Percentiles rank a stretch among this genome's conserved stretches.
Evolutionary conservation across 2,797 vertebrate genomes (phyloP).

Genomic region (Potorous gilbertii): DNA sequence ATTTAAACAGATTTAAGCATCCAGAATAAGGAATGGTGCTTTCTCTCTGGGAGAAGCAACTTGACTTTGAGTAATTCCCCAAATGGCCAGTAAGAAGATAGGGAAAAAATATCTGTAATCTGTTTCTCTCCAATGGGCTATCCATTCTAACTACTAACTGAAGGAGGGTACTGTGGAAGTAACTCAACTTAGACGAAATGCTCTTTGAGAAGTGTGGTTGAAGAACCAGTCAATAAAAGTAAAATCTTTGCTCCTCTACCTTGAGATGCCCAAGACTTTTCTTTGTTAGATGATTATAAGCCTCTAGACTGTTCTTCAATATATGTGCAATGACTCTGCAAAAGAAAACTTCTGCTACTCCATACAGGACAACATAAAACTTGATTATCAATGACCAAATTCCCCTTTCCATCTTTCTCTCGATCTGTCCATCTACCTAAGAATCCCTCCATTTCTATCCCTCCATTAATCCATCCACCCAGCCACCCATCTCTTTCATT

Average conservation of each 20-base stretch:
- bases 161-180: constrained; percentile 11
- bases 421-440: neutral
- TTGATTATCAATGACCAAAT: neutral
- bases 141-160: constrained; percentile 3
- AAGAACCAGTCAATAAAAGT: neutral
- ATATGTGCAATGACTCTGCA: neutral
- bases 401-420: neutral
- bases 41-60: constrained; percentile 34
- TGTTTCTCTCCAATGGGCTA: constrained; percentile 12
- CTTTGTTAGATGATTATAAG: neutral
- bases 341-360: neutral
- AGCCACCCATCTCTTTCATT: no score
- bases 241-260: neutral
- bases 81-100: constrained; percentile 21
- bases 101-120: neutral
- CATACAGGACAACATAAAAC: neutral
- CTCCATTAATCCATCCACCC: no score
- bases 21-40: constrained; percentile 24
- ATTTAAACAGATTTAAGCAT: constrained; percentile 25
- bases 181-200: constrained; percentile 28
- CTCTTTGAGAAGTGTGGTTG: constrained; percentile 30
- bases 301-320: neutral
- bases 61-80: constrained; percentile 4
- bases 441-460: no score
- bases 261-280: neutral